phyloP scores from a whole-genome alignment of 2,888 invertebrate species.

The Nephrocerus scutellatus region DNA sequence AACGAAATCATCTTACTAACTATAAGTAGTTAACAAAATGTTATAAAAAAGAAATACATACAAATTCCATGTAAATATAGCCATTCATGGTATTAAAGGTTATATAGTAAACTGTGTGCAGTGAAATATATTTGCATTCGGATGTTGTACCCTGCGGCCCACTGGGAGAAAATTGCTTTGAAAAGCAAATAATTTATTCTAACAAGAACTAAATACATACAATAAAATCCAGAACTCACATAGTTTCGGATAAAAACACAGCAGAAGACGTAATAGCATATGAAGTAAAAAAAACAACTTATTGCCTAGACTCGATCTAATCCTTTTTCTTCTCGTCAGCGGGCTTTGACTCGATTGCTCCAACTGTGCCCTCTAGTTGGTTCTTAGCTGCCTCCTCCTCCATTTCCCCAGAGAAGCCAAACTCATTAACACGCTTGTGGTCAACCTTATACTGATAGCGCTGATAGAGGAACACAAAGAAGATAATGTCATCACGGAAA shows the following conservation, averaged over 20 bases:
- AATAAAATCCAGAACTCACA: constrained; percentile 12
- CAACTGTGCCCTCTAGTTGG: constrained; percentile 14
- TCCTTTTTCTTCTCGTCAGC: constrained; percentile 43
- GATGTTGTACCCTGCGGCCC: no score
- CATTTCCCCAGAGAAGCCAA: constrained; percentile 95
- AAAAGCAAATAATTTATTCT: constrained; percentile 20
- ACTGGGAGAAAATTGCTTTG: no score
- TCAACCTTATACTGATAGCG: constrained; percentile 98
- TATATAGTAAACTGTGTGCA: no score
- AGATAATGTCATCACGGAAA: constrained; percentile 97
- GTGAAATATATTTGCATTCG: no score
- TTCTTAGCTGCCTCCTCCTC: constrained; percentile 33
- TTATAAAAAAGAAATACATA: no score
- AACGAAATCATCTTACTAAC: no score
- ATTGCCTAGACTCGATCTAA: constrained; percentile 24
- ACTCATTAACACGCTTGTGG: constrained; percentile 90
- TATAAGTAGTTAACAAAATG: no score
- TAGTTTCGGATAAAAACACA: constrained; percentile 14
- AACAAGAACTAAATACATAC: constrained; percentile 15
- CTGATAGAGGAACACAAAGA: constrained; percentile 98
- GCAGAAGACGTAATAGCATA: constrained; percentile 10
- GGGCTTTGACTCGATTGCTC: constrained; percentile 31
- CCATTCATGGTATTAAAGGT: no score
- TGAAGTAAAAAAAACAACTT: constrained; percentile 7
- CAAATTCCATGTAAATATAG: no score